These are phyloP conservation scores for Psittacus erithacus DNA, from an alignment of 2,113 vertebrate species.

Conservation along the genomic window DNA sequence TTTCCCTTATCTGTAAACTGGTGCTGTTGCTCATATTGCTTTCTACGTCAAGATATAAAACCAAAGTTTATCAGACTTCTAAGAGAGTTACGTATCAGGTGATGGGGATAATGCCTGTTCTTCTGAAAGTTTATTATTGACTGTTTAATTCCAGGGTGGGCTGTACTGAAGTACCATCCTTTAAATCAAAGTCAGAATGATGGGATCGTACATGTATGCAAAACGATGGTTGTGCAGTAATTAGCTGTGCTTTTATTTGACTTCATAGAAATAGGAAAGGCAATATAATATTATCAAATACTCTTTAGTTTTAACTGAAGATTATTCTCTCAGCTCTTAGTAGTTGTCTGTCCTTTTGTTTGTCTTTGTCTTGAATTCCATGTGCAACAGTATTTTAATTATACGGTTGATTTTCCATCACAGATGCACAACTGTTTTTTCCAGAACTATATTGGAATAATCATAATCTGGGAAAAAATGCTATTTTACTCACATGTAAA, in stretches of 20 bases:
- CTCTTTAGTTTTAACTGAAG: neutral
- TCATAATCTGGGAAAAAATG: neutral
- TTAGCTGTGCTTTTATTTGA: neutral
- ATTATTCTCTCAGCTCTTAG: neutral
- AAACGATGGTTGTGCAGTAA: neutral
- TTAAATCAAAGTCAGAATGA: neutral
- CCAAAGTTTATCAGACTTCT: neutral
- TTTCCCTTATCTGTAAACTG: neutral
- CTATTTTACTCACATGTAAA: neutral
- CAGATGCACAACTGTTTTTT: neutral
- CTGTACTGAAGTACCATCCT: neutral
- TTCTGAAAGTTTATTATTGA: neutral
- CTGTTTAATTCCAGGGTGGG: neutral
- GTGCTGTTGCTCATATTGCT: neutral
- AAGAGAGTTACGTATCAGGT: neutral
- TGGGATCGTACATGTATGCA: neutral
- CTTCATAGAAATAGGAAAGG: neutral
- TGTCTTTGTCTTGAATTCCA: neutral
- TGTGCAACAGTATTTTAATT: neutral
- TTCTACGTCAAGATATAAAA: neutral
- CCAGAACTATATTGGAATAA: neutral
- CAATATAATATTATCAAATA: neutral
- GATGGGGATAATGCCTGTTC: neutral
- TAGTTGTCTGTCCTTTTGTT: neutral
- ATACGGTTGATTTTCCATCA: neutral